Percentiles rank a stretch among this genome's conserved stretches.
These are phyloP conservation scores for Graphium colonna DNA, from an alignment of 2,888 invertebrate genomes.

Conservation along the genomic window DNA sequence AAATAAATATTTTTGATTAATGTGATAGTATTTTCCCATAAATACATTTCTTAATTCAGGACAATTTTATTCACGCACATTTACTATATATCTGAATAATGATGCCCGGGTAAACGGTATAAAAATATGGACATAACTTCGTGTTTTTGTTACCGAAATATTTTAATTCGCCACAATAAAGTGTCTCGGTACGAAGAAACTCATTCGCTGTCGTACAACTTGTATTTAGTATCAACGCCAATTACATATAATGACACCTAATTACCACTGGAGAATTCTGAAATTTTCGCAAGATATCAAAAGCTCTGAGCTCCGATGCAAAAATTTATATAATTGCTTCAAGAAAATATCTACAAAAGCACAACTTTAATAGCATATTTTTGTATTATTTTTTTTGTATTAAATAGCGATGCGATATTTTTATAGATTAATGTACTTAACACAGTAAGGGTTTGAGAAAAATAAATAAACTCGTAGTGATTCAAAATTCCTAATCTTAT, in stretches of 20 bases:
- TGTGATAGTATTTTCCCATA: no score
- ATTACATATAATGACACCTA: slow-evolving; percentile 21
- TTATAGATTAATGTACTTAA: no score
- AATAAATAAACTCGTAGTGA: background rate
- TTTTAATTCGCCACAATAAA: slow-evolving; percentile 9
- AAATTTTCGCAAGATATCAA: slow-evolving; percentile 16
- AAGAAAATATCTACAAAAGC: slow-evolving; percentile 1
- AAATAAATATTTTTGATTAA: no score
- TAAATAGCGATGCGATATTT: background rate
- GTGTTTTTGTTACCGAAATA: background rate
- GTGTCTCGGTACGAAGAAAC: slow-evolving; percentile 14
- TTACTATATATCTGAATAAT: no score
- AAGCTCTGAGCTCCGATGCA: slow-evolving; percentile 8
- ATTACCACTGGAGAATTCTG: slow-evolving; percentile 17
- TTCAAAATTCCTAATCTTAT: background rate
- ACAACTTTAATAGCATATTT: background rate
- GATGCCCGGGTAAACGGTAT: slow-evolving; percentile 11
- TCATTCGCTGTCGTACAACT: slow-evolving; percentile 3
- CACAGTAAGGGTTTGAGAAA: background rate
- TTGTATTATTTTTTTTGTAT: no score
- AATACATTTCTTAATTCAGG: no score
- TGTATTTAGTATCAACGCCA: slow-evolving; percentile 11
- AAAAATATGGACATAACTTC: background rate
- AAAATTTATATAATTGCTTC: slow-evolving; percentile 13
- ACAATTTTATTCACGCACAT: no score